A percentile compares a stretch with the other conserved stretches of the same genome.
phyloP scores from a whole-genome alignment of 1,140 invertebrate species.

The Ceratosolen solmsi region DNA sequence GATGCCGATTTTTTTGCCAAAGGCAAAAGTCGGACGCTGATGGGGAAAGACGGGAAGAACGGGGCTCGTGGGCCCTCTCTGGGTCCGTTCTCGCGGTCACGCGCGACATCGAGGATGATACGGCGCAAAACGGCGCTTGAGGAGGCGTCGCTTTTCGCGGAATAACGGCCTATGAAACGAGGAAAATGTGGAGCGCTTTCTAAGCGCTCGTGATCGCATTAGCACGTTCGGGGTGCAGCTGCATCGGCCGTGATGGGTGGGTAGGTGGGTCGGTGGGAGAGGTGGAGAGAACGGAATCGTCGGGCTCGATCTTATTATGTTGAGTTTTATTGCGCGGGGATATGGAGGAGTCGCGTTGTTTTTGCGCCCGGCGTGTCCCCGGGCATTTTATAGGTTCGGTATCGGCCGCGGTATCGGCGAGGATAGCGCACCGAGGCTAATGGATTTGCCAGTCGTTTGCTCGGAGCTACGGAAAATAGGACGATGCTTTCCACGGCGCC shows the following conservation, averaged over 20 bases:
- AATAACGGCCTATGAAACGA: too few relatives aligned
- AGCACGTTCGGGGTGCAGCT: too few relatives aligned
- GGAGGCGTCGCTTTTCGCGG: neutral
- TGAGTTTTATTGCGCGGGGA: slow-evolving; percentile 16
- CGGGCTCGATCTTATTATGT: slow-evolving; percentile 43
- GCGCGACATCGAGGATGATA: slow-evolving; percentile 3
- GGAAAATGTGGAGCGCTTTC: slow-evolving; percentile 45
- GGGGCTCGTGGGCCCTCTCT: too few relatives aligned
- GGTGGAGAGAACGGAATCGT: neutral
- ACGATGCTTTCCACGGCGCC: slow-evolving; percentile 24
- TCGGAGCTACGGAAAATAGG: slow-evolving; percentile 26
- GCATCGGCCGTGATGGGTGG: too few relatives aligned
- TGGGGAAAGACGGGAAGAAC: too few relatives aligned
- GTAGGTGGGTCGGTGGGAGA: neutral
- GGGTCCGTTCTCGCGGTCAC: neutral
- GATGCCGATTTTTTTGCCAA: too few relatives aligned
- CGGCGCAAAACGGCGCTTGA: too few relatives aligned
- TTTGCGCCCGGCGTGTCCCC: slow-evolving; percentile 1
- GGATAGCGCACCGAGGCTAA: slow-evolving; percentile 31
- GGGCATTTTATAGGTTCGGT: slow-evolving; percentile 2
- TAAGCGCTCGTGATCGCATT: neutral
- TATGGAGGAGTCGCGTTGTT: neutral
- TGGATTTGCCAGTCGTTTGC: slow-evolving; percentile 48
- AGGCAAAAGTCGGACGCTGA: neutral
- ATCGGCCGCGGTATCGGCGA: slow-evolving; percentile 22